These are phyloP conservation scores for Drosophila neoperkinsi DNA, from an alignment of 2,888 invertebrate genomes.

Conservation along the genomic window DNA sequence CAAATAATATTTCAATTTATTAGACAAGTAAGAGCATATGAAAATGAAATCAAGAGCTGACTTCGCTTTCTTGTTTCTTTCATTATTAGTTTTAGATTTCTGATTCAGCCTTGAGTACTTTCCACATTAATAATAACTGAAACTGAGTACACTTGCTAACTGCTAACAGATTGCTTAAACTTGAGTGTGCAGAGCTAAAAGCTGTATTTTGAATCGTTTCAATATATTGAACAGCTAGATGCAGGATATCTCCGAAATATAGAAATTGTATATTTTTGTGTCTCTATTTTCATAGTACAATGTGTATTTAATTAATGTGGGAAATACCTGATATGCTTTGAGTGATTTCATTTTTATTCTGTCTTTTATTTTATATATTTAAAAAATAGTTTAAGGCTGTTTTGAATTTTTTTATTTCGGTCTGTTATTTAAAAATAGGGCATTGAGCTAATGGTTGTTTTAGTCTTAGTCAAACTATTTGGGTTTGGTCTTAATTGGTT, in stretches of 20 bases:
- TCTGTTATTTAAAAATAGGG: neutral
- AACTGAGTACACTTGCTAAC: neutral
- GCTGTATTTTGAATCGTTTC: neutral
- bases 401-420: neutral
- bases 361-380: too few relatives aligned
- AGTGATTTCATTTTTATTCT: too few relatives aligned
- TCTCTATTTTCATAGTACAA: neutral
- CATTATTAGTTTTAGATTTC: neutral
- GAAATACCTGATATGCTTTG: neutral
- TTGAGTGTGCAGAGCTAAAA: neutral
- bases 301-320: neutral
- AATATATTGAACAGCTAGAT: neutral
- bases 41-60: neutral
- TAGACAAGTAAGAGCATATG: neutral
- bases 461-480: neutral
- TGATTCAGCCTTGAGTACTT: neutral
- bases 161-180: neutral
- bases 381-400: too few relatives aligned
- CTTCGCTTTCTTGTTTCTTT: neutral
- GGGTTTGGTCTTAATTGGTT: neutral
- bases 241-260: too few relatives aligned
- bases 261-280: neutral
- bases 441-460: too few relatives aligned
- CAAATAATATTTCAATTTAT: neutral
- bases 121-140: neutral